These are phyloP conservation scores for Pseudomyrmex sp. DNA, from an alignment of 1,140 invertebrate genomes.

Conservation along the genomic window DNA sequence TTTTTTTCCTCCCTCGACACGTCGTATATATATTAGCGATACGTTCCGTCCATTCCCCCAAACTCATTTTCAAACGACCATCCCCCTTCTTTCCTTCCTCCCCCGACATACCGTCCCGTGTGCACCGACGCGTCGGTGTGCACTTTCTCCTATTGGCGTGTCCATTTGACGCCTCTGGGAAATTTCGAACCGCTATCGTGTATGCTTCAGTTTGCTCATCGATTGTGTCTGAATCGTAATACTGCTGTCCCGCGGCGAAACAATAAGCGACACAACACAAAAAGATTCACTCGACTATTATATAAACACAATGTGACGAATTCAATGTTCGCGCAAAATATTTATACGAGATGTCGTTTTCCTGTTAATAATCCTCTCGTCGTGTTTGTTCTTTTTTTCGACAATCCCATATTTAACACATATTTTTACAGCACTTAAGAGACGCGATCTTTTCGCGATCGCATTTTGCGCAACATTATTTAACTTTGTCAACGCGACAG, in stretches of 20 bases:
- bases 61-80: slow-evolving; percentile 38
- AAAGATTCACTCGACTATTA: slow-evolving; percentile 27
- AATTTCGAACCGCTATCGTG: slow-evolving; percentile 22
- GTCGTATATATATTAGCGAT: slow-evolving; percentile 62
- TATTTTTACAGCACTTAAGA: too few relatives aligned
- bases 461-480: background rate
- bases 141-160: slow-evolving; percentile 19
- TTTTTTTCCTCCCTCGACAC: slow-evolving; percentile 30
- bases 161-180: slow-evolving; percentile 40
- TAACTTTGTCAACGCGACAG: background rate
- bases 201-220: slow-evolving; percentile 20
- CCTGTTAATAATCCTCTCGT: background rate
- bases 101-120: background rate
- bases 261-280: background rate
- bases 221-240: slow-evolving; percentile 18
- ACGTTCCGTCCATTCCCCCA: slow-evolving; percentile 43
- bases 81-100: too few relatives aligned
- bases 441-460: background rate
- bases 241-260: background rate
- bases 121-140: background rate
- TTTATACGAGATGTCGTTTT: slow-evolving; percentile 39
- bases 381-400: too few relatives aligned
- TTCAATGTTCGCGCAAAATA: slow-evolving; percentile 33
- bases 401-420: too few relatives aligned
- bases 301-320: background rate